Base-by-base conservation (phyloP, 2,888 invertebrate genomes). In the Polietes domitor region DNA sequence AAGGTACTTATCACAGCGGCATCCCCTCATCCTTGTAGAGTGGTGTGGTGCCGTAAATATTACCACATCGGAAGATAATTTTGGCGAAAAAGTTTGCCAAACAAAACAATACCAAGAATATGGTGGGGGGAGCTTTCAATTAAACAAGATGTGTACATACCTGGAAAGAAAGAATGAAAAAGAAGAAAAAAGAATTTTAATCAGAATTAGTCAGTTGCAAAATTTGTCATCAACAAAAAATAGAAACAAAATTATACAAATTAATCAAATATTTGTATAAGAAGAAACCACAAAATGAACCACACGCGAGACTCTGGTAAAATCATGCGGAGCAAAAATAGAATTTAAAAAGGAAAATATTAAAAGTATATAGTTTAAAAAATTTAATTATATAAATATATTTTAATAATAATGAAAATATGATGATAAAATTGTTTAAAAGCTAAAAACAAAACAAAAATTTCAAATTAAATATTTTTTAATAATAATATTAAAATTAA, bases 221-320 rank as follows among this genome's bases (percentile, higher is more conserved):
- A 10, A 28, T 61, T 2, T 37, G 15, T 53, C 2, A 9, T 12
- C 7, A 9, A 50, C 2, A 17, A 50, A 50, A 50, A 50, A 58
- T 15, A 24, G 26, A 41, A 71, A 63, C 47, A 71, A 63, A 72
- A 75, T 41, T 24, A 58, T 43, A 71, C 43, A 47, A 37, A 55
- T 65, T 0, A 41, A 72, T 50, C 63, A 71, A 72, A 47, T 61
- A 79, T 37, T 43, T 50, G 63, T 70, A 55, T 15, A 41, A 24
- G 24, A 79, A 41, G 19, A 32, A 79, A 79, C 68, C 82, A 85
- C 82, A 85, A 82, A 82, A 85, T 65, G 75, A 77, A 80, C 79
- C 76, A 77, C 82, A 80, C n/a, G n/a, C n/a, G n/a, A n/a, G n/a
- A 32, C 37, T n/a, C 10, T 82, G 70, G 21, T 70, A 50, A 58